Evolutionary conservation across 1,140 invertebrate genomes (phyloP), one percentile per base, ranked within the genome.

Genomic region (Chelonus insularis): DNA sequence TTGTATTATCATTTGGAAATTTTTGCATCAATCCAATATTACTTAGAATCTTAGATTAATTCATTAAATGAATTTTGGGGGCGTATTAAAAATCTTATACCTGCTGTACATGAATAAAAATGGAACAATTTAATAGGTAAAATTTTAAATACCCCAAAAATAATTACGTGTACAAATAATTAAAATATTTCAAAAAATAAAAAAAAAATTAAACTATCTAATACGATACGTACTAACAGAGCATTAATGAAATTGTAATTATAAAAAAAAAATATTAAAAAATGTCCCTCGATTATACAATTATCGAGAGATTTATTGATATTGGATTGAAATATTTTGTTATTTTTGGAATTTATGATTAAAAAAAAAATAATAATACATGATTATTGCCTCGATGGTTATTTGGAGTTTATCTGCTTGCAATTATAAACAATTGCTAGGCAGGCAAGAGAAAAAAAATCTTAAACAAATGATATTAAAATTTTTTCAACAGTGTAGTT

Each of bases 21-120:
- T n/a, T n/a, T n/a, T n/a, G n/a, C n/a, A n/a, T n/a, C n/a, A n/a
- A n/a, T n/a, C n/a, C n/a, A n/a, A n/a, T n/a, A n/a, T n/a, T n/a
- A n/a, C n/a, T n/a, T n/a, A n/a, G n/a, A n/a, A n/a, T n/a, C n/a
- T n/a, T n/a, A n/a, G n/a, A n/a, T n/a, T n/a, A n/a, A n/a, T n/a
- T n/a, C n/a, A n/a, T n/a, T n/a, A n/a, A n/a, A n/a, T n/a, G n/a
- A n/a, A n/a, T n/a, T n/a, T n/a, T n/a, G n/a, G n/a, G n/a, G n/a
- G n/a, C n/a, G n/a, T n/a, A n/a, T n/a, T n/a, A n/a, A n/a, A n/a
- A n/a, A n/a, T n/a, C n/a, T n/a, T n/a, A n/a, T n/a, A n/a, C n/a
- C n/a, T n/a, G 71, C 34, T 74, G 68, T 74, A 74, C 65, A 72
- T 74, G 68, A 75, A 76, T 74, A 75, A 72, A 77, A 70, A 70